phyloP scores from a whole-genome alignment of 2,888 invertebrate genomes.

The Horisme vitalbata region DNA sequence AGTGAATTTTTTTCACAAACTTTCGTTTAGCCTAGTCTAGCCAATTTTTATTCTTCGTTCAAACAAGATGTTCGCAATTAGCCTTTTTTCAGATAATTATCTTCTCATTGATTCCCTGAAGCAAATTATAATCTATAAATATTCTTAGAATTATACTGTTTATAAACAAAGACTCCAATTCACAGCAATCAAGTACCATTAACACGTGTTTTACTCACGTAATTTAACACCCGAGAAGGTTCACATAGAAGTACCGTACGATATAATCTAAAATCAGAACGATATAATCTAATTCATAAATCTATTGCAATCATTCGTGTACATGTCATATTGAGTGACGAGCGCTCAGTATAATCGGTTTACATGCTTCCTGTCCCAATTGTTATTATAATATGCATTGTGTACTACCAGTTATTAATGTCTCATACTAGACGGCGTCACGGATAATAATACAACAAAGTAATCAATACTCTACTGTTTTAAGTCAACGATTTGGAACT shows the following conservation, averaged over 20 bases:
- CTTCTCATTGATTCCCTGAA: too few relatives aligned
- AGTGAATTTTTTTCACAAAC: too few relatives aligned
- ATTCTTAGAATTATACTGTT: slow-evolving; percentile 21
- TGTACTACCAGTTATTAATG: slow-evolving; percentile 75
- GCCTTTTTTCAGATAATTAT: too few relatives aligned
- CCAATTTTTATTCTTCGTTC: too few relatives aligned
- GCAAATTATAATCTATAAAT: too few relatives aligned
- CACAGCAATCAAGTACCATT: slow-evolving; percentile 13
- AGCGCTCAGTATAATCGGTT: slow-evolving; percentile 76
- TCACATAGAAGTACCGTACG: slow-evolving; percentile 34
- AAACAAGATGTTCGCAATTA: too few relatives aligned
- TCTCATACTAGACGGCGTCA: slow-evolving; percentile 55
- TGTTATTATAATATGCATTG: slow-evolving; percentile 72
- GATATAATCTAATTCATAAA: slow-evolving; percentile 65
- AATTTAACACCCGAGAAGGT: slow-evolving; percentile 26
- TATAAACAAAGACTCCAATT: slow-evolving; percentile 14
- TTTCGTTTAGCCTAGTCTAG: too few relatives aligned
- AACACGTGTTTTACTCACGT: slow-evolving; percentile 20
- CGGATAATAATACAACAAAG: slow-evolving; percentile 48
- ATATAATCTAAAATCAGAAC: slow-evolving; percentile 70
- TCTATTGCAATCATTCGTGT: slow-evolving; percentile 69
- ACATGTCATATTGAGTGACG: slow-evolving; percentile 70
- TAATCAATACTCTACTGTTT: slow-evolving; percentile 50
- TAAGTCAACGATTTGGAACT: slow-evolving; percentile 48
- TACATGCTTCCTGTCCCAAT: slow-evolving; percentile 72